These are phyloP conservation scores for Felis chaus DNA, from an alignment of 2,113 vertebrate genomes.

Conservation along the genomic window DNA sequence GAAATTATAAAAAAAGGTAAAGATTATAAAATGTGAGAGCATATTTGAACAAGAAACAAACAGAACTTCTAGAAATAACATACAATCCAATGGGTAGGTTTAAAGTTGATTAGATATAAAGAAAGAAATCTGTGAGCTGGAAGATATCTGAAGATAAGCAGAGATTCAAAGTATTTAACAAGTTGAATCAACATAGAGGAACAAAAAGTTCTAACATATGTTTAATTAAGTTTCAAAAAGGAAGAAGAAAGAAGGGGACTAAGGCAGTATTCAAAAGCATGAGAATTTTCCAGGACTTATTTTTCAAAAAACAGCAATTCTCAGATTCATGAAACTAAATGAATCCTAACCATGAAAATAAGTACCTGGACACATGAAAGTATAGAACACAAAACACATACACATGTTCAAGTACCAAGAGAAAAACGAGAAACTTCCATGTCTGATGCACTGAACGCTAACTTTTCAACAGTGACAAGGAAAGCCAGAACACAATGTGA, in stretches of 20 bases:
- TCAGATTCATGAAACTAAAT: conserved; percentile 5
- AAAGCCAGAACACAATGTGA: background rate
- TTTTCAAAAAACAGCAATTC: background rate
- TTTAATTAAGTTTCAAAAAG: background rate
- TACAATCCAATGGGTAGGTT: background rate
- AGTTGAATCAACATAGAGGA: background rate
- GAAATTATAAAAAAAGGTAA: conserved; percentile 6
- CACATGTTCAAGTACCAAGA: conserved; percentile 7
- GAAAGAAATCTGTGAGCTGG: background rate
- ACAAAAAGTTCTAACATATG: background rate
- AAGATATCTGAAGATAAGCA: background rate
- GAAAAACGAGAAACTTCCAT: background rate
- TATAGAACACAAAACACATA: background rate
- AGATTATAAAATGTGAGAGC: background rate
- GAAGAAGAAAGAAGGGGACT: background rate
- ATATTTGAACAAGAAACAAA: background rate
- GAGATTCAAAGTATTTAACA: background rate
- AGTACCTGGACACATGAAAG: background rate
- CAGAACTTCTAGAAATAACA: background rate
- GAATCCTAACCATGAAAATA: conserved; percentile 24
- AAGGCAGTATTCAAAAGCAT: background rate
- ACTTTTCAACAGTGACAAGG: background rate
- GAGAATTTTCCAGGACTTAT: conserved; percentile 32
- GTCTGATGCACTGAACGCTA: background rate
- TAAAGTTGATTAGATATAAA: background rate